phyloP scores from a whole-genome alignment of 2,888 invertebrate genomes.

The Nowickia ferox region DNA sequence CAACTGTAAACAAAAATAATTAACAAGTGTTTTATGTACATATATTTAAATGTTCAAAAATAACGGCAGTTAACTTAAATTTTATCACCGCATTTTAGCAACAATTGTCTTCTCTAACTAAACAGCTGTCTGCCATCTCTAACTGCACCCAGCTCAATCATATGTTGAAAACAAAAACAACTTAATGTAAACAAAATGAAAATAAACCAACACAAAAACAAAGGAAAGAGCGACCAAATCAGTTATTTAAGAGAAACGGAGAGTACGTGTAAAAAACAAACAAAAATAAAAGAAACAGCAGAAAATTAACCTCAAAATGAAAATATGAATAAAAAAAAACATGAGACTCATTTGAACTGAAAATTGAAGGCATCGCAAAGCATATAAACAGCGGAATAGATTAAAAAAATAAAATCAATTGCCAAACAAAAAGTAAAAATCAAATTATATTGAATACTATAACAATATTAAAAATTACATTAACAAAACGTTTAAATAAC shows the following conservation, averaged over 20 bases:
- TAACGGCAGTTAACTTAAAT: neutral
- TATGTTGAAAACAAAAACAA: conserved; percentile 51
- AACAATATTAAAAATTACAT: conserved; percentile 2
- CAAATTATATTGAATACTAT: neutral
- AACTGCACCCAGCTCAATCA: neutral
- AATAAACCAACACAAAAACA: conserved; percentile 13
- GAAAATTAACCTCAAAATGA: conserved; percentile 73
- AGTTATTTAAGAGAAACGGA: conserved; percentile 9
- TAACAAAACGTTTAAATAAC: conserved; percentile 17
- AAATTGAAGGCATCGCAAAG: conserved; percentile 49
- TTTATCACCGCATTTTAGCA: neutral
- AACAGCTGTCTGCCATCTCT: conserved; percentile 34
- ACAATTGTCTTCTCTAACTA: conserved; percentile 36
- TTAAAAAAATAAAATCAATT: conserved; percentile 32
- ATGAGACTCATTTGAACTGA: conserved; percentile 51
- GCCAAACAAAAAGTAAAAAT: conserved; percentile 12
- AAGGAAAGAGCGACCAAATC: neutral
- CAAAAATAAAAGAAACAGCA: conserved; percentile 8
- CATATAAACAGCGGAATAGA: neutral
- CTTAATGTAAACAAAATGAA: conserved; percentile 67
- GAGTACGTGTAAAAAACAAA: neutral
- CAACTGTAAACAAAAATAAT: neutral
- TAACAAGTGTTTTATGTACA: neutral
- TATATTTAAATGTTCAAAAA: neutral
- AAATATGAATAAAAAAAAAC: conserved; percentile 71